Conservation (phyloP, 2,888 invertebrate genomes). For the Pandemis cinnamomeana region DNA sequence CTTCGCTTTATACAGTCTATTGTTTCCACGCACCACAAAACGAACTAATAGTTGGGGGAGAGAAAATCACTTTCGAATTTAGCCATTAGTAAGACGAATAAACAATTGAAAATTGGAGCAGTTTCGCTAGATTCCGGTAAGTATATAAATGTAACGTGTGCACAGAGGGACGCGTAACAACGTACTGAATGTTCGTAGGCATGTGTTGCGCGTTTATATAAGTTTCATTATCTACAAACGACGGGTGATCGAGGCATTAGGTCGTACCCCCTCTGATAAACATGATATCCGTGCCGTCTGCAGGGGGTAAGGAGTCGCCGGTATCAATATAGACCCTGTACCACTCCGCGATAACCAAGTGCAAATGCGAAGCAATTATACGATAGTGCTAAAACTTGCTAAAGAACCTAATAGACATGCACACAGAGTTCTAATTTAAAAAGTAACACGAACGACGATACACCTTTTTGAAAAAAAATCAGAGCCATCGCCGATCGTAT, state of each 20-base stretch:
- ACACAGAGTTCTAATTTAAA: neutral
- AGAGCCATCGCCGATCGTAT: neutral
- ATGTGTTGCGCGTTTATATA: slow-evolving; percentile 70
- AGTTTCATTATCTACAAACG: slow-evolving; percentile 70
- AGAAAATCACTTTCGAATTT: slow-evolving; percentile 78
- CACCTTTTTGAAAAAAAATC: neutral
- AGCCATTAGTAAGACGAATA: slow-evolving; percentile 70
- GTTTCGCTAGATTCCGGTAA: neutral
- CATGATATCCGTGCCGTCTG: slow-evolving; percentile 68
- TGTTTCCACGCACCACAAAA: slow-evolving; percentile 49
- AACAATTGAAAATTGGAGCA: slow-evolving; percentile 39
- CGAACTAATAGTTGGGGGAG: slow-evolving; percentile 65
- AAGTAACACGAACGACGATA: neutral
- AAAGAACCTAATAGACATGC: neutral
- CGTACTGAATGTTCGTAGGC: slow-evolving; percentile 57
- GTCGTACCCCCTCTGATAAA: slow-evolving; percentile 71
- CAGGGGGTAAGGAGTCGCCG: slow-evolving; percentile 74
- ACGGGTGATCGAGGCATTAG: slow-evolving; percentile 62
- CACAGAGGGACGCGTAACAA: slow-evolving; percentile 47
- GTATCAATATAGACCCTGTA: slow-evolving; percentile 19
- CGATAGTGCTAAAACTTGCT: neutral
- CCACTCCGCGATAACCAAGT: slow-evolving; percentile 14
- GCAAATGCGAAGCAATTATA: slow-evolving; percentile 9
- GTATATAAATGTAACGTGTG: slow-evolving; percentile 47
- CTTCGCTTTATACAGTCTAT: slow-evolving; percentile 40